Percentiles rank a stretch among this genome's conserved stretches.
phyloP scores from a whole-genome alignment of 1,140 invertebrate species.

The Caenorhabditis briggsae region DNA sequence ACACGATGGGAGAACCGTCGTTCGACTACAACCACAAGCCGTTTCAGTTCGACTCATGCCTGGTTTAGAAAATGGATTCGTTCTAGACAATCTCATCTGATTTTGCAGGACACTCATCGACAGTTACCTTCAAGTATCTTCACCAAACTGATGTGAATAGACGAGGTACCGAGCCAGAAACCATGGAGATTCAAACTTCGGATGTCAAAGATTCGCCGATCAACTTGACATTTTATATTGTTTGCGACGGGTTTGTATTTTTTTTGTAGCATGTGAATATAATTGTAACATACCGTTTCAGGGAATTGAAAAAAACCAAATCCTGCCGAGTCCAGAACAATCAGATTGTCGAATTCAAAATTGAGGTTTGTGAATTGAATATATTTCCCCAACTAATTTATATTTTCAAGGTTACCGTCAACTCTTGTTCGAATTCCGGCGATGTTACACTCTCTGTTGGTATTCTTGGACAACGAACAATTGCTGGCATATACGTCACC shows the following conservation, averaged over 20 bases:
- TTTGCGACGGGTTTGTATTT: constrained; percentile 71
- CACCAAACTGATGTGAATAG: constrained; percentile 66
- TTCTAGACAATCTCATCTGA: too few species aligned
- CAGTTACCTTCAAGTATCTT: constrained; percentile 75
- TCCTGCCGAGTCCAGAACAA: constrained; percentile 71
- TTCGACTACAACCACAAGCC: constrained; percentile 75
- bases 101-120: constrained; percentile 71
- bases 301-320: constrained; percentile 67
- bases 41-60: constrained; percentile 60
- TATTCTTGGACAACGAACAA: constrained; percentile 75
- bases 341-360: constrained; percentile 72
- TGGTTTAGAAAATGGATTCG: neutral
- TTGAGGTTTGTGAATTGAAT: constrained; percentile 58
- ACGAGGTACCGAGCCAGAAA: neutral
- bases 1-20: constrained; percentile 69
- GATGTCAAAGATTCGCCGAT: constrained; percentile 67
- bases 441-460: constrained; percentile 74
- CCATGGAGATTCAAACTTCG: constrained; percentile 41
- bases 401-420: constrained; percentile 45
- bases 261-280: neutral
- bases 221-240: constrained; percentile 72
- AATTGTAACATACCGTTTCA: constrained; percentile 58
- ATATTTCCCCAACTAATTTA: neutral
- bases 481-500: constrained; percentile 75
- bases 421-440: constrained; percentile 71